Percentiles rank a stretch among this genome's conserved stretches.
These are phyloP conservation scores for Peromyscus maniculatus DNA, from an alignment of 2,113 vertebrate genomes.

Conservation along the genomic window DNA sequence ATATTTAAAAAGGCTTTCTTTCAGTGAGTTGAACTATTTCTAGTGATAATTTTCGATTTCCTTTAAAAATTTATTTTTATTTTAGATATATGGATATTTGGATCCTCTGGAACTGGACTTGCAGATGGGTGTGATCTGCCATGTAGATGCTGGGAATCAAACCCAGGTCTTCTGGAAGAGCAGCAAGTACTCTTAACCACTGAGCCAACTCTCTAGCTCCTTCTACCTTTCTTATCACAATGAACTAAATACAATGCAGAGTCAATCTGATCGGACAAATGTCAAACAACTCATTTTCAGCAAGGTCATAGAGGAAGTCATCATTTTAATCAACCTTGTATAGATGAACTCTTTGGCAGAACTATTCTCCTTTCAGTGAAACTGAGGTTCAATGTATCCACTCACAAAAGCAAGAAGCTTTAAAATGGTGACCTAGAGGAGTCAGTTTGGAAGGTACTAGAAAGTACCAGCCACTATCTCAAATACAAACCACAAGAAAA, in stretches of 20 bases:
- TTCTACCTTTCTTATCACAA: background rate
- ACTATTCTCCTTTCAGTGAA: background rate
- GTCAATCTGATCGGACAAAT: background rate
- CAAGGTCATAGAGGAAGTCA: conserved; percentile 27
- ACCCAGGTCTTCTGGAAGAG: background rate
- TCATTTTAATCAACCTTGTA: background rate
- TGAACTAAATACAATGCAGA: background rate
- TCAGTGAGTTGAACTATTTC: background rate
- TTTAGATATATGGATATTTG: background rate
- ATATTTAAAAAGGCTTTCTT: background rate
- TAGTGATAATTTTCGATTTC: conserved; percentile 10
- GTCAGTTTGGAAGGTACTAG: background rate
- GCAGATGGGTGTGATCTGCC: background rate
- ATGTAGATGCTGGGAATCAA: background rate
- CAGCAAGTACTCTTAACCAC: background rate
- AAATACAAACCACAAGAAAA: background rate
- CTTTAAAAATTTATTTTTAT: background rate
- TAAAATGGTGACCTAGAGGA: background rate
- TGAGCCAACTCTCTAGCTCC: background rate
- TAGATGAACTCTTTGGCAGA: background rate
- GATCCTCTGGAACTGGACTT: background rate
- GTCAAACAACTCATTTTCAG: conserved; percentile 9
- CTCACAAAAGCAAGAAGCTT: conserved; percentile 13
- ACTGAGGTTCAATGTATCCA: background rate
- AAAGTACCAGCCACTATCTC: background rate